phyloP scores from a whole-genome alignment of 2,888 invertebrate species.

The Drosophila kanekoi region DNA sequence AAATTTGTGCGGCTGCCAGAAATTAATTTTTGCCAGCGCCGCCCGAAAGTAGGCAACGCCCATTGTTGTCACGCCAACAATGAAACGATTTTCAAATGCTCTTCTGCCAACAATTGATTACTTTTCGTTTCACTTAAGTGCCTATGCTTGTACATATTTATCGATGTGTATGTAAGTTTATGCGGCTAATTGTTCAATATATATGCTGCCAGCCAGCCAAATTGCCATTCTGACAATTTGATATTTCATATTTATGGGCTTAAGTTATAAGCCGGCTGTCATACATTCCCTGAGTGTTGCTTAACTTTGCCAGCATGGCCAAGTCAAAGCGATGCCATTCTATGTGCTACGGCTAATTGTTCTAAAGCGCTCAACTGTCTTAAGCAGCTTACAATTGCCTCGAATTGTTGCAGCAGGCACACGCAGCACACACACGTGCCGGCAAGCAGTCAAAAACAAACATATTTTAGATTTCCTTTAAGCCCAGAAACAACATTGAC shows the following conservation, averaged over 20 bases:
- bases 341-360: conserved; percentile 60
- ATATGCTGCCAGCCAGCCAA: not conserved
- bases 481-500: conserved; percentile 4
- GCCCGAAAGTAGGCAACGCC: conserved; percentile 36
- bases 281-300: conserved; percentile 36
- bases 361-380: conserved; percentile 64
- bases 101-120: conserved; percentile 50
- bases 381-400: conserved; percentile 65
- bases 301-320: conserved; percentile 28
- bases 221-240: conserved; percentile 18
- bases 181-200: conserved; percentile 34
- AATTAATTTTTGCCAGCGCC: conserved; percentile 57
- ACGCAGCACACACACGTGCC: not conserved
- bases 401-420: conserved; percentile 22
- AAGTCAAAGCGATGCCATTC: conserved; percentile 35
- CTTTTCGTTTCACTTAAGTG: conserved; percentile 51
- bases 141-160: conserved; percentile 14
- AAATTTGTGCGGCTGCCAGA: conserved; percentile 47
- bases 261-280: conserved; percentile 42
- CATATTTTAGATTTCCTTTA: not conserved
- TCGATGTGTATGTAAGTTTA: not conserved
- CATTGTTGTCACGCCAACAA: conserved; percentile 51
- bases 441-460: not conserved
- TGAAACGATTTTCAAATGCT: conserved; percentile 47
- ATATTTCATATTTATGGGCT: conserved; percentile 40